These are phyloP conservation scores for Rhagonycha lutea DNA, from an alignment of 2,888 invertebrate species.

Conservation along the genomic window DNA sequence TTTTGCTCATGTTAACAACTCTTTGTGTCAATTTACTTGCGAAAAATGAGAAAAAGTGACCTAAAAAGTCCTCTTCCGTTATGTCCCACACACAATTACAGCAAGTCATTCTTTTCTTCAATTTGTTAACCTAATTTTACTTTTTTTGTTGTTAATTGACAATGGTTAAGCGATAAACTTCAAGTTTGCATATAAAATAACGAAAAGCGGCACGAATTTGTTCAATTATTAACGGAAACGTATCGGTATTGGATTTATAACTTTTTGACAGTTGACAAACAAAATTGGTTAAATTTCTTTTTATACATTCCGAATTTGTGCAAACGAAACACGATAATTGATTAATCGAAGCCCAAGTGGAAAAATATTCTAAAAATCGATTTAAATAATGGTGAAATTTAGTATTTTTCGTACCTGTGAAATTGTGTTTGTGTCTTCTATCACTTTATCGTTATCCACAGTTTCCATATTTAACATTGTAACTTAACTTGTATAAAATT, in stretches of 20 bases:
- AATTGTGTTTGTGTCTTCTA: slow-evolving; percentile 77
- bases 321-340: background rate
- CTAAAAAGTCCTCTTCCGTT: background rate
- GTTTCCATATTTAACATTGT: slow-evolving; percentile 88
- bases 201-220: background rate
- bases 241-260: background rate
- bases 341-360: background rate
- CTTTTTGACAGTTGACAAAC: slow-evolving; percentile 21
- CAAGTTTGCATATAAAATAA: background rate
- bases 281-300: slow-evolving; percentile 9
- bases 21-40: background rate
- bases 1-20: background rate
- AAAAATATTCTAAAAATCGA: background rate
- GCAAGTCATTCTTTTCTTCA: background rate
- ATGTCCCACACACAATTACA: background rate
- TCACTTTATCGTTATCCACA: slow-evolving; percentile 91
- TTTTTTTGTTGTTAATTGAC: background rate
- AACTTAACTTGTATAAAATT: slow-evolving; percentile 42
- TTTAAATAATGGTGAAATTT: background rate
- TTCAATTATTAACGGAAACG: slow-evolving; percentile 1
- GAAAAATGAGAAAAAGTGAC: background rate
- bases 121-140: background rate
- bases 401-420: slow-evolving; percentile 60
- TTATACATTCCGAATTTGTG: background rate
- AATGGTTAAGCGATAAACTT: background rate